Evolutionary conservation across 2,113 vertebrate species (phyloP), one percentile per base, ranked within the genome.

Genomic region (Elachura formosa): DNA sequence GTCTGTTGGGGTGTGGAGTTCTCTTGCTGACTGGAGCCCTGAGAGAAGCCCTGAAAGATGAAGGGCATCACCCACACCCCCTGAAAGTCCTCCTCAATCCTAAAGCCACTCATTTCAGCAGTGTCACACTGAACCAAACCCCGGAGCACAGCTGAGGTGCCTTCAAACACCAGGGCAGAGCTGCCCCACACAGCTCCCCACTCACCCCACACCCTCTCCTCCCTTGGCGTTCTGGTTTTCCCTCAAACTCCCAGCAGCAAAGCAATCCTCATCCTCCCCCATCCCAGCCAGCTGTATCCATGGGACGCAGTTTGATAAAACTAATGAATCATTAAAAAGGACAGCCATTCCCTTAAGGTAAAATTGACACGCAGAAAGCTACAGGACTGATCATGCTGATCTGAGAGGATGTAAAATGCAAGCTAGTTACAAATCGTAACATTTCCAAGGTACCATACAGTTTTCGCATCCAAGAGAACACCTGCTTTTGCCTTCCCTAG

Each of bases 261-360:
- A 1, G 38, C 22, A 34, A 31, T 20, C 36, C 81, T 59, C 15
- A 4, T 31, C 69, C 69, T 45, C 55, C 90, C 49, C 80, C 64
- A 64, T 3, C 38, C 61, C 84, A 78, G 55, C 34, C 77, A 64
- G 77, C 62, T 33, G 24, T 12, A 34, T n/a, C 25, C 54, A n/a
- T 4, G 51, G 64, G 52, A 63, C 54, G 73, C 34, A 16, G 62
- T 41, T 72, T 68, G 69, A 55, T 76, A 51, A 51, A 62, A 49
- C 71, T 84, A 63, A 85, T 84, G 82, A 95, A 76, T 93, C 78
- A 91, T 79, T 83, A 61, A 94, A 83, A 78, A 91, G 83, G 85
- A 89, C 84, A 81, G 68, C 73, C 61, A 9, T 75, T 90, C 92
- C 94, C 92, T 67, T 52, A 38, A 96, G 94, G 86, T 33, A 58